Evolutionary conservation across 2,888 invertebrate species (phyloP), one percentile per base, ranked within the genome.

Genomic region (Nasonovia ribisnigri): DNA sequence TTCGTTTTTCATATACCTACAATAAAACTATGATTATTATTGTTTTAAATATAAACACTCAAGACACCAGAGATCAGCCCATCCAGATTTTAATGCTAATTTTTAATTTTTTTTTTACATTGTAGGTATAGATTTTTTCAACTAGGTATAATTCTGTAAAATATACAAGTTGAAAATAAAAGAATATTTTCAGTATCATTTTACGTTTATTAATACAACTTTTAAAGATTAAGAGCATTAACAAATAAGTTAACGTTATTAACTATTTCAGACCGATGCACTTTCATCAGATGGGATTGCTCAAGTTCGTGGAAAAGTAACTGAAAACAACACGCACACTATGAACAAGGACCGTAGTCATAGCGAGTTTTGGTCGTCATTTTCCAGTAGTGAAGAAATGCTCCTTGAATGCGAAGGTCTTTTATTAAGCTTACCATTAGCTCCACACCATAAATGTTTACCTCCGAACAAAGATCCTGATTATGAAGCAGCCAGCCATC

Each of bases 301-400:
- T 57, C 94, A 95, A 29, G 88, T 95, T 95, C 96, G 97, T 95
- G 97, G 96, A 1, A 96, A 96, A 4, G 96, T 97, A 26, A 97
- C 97, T 95, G 97, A 97, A 95, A 97, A 97, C 0, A 97, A 96
- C 0, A 95, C 96, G 1, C 77, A 67, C 24, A 26, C n/a, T 16
- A 11, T 67, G 26, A 96, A 54, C 24, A 54, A 97, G 95, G 97
- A 97, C 95, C 97, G 97, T 96, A 97, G 97, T 95, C 97, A 97
- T 96, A 97, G 97, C 0, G 97, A 98, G 95, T 97, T 97, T 96
- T 97, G 97, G 97, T 98, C 97, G 0, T 98, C 98, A 0, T 98
- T 97, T 96, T 98, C 98, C 42, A 97, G 97, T 95, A 97, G 97
- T 88, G 98, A 98, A 95, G 98, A 98, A 95, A 97, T 97, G 0